Evolutionary conservation across 1,140 invertebrate genomes (phyloP), one percentile per base, ranked within the genome.

Genomic region (Drosophila erecta): DNA sequence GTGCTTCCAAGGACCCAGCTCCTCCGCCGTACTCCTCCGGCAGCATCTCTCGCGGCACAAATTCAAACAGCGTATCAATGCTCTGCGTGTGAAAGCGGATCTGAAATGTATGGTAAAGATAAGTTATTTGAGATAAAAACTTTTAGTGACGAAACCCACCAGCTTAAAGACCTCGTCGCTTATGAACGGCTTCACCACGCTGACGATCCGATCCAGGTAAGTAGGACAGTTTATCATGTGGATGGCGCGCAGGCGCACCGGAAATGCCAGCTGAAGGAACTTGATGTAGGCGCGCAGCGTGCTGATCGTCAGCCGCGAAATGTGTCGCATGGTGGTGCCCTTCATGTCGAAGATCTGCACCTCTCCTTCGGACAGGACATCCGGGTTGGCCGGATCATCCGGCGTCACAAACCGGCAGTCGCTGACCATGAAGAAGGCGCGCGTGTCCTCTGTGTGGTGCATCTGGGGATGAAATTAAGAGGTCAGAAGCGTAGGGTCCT

Each of bases 271-370:
- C 95, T 96, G 93, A 15, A 91, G 69, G 70, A 92, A 92, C 43
- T 84, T 85, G 12, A 92, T 71, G 66, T 90, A 91, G 8, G 80
- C 81, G 3, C 90, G 72, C n/a, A 96, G 78, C 22, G 94, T 94
- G 1, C 93, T 93, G 35, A 96, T 92, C 56, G 94, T 94, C 20
- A 96, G 81, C 84, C 94, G 94, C 7, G 94, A 93, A 10, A 95
- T 92, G 69, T 95, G 95, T 40, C 94, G 94, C 47, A 95, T 90
- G 1, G 93, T 93, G 4, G 94, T 94, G 35, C 95, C 95, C 2
- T 93, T 92, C 90, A 95, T 94, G 78, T 96, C 95, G 53, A 96
- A 95, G 14, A 96, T 94, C n/a, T 95, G 95, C 58, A 96, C 93
- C 80, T 96, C 95, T 17, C 95, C 95, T 33, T 85, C 37, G 91